These are phyloP conservation scores for Sisor rabdophorus DNA, from an alignment of 2,113 vertebrate species.

Conservation along the genomic window DNA sequence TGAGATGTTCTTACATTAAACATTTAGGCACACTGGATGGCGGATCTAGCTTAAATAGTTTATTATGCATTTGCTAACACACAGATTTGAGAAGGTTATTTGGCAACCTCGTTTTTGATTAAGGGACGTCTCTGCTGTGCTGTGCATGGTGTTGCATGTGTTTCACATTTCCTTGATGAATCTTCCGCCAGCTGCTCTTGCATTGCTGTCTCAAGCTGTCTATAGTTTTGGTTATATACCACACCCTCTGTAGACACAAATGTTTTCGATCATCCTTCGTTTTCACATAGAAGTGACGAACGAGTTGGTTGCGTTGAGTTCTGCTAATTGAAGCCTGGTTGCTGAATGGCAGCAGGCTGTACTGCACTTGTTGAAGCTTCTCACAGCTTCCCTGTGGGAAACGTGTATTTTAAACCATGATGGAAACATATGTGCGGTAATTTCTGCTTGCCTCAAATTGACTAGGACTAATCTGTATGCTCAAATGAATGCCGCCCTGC, in stretches of 20 bases:
- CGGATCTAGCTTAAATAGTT: not conserved
- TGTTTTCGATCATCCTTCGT: not conserved
- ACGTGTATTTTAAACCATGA: conserved; percentile 57
- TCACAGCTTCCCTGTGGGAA: conserved; percentile 48
- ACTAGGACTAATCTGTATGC: conserved; percentile 64
- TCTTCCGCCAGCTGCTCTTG: conserved; percentile 43
- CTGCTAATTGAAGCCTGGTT: conserved; percentile 9
- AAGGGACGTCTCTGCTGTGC: conserved; percentile 23
- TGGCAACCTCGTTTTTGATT: conserved; percentile 2
- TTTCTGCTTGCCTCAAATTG: conserved; percentile 57
- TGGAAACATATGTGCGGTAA: conserved; percentile 62
- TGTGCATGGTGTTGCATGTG: conserved; percentile 38
- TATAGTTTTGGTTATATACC: conserved; percentile 57
- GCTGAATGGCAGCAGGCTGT: conserved; percentile 6
- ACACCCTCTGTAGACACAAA: conserved; percentile 33
- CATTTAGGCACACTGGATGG: conserved; percentile 8
- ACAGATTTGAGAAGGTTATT: not conserved
- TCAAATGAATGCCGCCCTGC: conserved; percentile 53
- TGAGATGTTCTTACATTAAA: conserved; percentile 13
- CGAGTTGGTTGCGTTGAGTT: conserved; percentile 15
- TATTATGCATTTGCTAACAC: not conserved
- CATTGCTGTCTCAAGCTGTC: conserved; percentile 58
- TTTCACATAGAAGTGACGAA: conserved; percentile 12
- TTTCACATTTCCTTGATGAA: conserved; percentile 40
- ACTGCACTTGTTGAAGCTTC: conserved; percentile 51